Conservation (phyloP, 1,140 invertebrate genomes). For the Drosophila mojavensis region DNA sequence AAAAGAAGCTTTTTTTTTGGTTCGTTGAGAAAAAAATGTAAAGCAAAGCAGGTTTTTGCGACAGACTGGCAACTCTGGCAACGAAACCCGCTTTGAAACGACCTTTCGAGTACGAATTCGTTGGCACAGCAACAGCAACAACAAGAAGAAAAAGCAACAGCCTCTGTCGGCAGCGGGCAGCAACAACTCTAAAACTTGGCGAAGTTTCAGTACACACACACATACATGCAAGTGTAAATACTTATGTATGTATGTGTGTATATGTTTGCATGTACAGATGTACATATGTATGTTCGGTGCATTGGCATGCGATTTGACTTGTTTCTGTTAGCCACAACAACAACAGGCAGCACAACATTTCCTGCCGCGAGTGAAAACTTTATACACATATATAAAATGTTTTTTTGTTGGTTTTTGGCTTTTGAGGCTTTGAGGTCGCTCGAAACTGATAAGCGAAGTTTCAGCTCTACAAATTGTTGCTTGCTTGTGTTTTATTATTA, state of each 20-base stretch:
- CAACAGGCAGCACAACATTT: conserved; percentile 55
- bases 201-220: conserved; percentile 50
- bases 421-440: conserved; percentile 70
- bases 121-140: conserved; percentile 70
- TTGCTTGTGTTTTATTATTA: conserved; percentile 15
- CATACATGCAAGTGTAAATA: neutral
- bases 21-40: conserved; percentile 73
- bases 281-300: conserved; percentile 56
- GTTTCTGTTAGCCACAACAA: conserved; percentile 63
- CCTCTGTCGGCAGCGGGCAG: conserved; percentile 39
- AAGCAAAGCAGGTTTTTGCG: conserved; percentile 79
- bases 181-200: conserved; percentile 69
- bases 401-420: conserved; percentile 59
- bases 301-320: conserved; percentile 81
- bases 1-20: conserved; percentile 41
- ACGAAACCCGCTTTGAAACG: conserved; percentile 83
- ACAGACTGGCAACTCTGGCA: conserved; percentile 74
- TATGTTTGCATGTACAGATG: conserved; percentile 41
- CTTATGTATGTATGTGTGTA: conserved; percentile 5
- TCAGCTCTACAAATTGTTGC: conserved; percentile 47
- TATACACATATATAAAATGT: neutral
- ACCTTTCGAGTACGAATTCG: conserved; percentile 84
- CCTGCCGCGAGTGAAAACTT: conserved; percentile 67
- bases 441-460: conserved; percentile 57
- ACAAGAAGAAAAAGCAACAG: conserved; percentile 60